Conservation (phyloP, 1,140 invertebrate species). For the Drosophila varians region DNA sequence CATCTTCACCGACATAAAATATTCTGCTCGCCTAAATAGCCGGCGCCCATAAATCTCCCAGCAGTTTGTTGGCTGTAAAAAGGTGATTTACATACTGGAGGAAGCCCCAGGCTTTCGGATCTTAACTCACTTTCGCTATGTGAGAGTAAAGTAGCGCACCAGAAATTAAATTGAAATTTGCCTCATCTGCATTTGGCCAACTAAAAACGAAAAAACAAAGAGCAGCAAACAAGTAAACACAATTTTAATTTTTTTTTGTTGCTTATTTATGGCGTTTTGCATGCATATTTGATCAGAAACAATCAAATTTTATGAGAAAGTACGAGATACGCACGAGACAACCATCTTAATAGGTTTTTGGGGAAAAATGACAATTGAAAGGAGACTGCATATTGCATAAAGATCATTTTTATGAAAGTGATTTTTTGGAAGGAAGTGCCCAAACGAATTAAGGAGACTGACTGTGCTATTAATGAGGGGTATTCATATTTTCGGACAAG, state of each 20-base stretch:
- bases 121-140: slow-evolving; percentile 35
- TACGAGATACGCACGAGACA: slow-evolving; percentile 14
- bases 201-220: slow-evolving; percentile 13
- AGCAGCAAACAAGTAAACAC: slow-evolving; percentile 18
- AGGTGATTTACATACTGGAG: slow-evolving; percentile 47
- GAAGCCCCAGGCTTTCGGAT: slow-evolving; percentile 25
- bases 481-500: slow-evolving; percentile 13
- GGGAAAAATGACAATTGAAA: slow-evolving; percentile 35
- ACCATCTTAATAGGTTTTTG: slow-evolving; percentile 28
- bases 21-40: slow-evolving; percentile 47
- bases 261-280: slow-evolving; percentile 36
- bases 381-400: slow-evolving; percentile 31
- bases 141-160: slow-evolving; percentile 10
- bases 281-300: slow-evolving; percentile 50
- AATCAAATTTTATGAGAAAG: slow-evolving; percentile 34
- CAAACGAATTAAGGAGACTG: slow-evolving; percentile 12
- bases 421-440: slow-evolving; percentile 12
- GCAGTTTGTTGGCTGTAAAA: slow-evolving; percentile 33
- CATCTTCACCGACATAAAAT: slow-evolving; percentile 12
- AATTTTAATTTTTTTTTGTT: slow-evolving; percentile 11
- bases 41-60: slow-evolving; percentile 38
- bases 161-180: slow-evolving; percentile 46
- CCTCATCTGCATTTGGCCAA: slow-evolving; percentile 35
- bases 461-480: slow-evolving; percentile 21
- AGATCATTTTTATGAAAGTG: slow-evolving; percentile 33